phyloP scores from a whole-genome alignment of 1,140 invertebrate species.

The Drosophila orosa region DNA sequence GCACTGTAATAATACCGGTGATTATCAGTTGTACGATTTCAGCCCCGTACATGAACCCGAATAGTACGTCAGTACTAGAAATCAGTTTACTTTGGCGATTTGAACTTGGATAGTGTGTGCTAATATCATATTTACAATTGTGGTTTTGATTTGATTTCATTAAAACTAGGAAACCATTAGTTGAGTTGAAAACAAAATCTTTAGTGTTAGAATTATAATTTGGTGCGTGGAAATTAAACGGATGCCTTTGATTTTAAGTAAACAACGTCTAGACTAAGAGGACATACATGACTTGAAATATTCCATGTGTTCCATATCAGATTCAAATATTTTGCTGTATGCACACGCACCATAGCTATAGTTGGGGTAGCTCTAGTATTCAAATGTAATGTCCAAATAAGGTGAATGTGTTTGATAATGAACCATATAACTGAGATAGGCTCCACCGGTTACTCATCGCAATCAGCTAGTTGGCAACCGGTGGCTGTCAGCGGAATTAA shows the following conservation, averaged over 20 bases:
- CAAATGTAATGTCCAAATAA: neutral
- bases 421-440: slow-evolving; percentile 11
- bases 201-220: neutral
- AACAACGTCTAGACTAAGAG: slow-evolving; percentile 11
- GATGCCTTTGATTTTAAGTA: slow-evolving; percentile 1
- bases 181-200: neutral
- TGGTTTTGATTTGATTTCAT: neutral
- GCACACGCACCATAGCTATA: neutral
- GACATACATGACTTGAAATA: slow-evolving; percentile 2
- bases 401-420: slow-evolving; percentile 10
- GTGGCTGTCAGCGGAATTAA: slow-evolving; percentile 5
- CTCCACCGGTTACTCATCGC: slow-evolving; percentile 5
- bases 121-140: neutral
- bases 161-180: neutral
- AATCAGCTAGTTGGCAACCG: slow-evolving; percentile 6
- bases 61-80: slow-evolving; percentile 5
- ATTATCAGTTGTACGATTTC: slow-evolving; percentile 7
- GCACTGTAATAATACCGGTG: neutral
- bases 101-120: neutral
- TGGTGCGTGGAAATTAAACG: neutral
- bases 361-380: slow-evolving; percentile 12
- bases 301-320: slow-evolving; percentile 1
- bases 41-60: neutral
- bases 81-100: neutral
- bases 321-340: neutral